Base-by-base conservation (phyloP, 2,797 vertebrate genomes). In the Catostomus latipinnis region DNA sequence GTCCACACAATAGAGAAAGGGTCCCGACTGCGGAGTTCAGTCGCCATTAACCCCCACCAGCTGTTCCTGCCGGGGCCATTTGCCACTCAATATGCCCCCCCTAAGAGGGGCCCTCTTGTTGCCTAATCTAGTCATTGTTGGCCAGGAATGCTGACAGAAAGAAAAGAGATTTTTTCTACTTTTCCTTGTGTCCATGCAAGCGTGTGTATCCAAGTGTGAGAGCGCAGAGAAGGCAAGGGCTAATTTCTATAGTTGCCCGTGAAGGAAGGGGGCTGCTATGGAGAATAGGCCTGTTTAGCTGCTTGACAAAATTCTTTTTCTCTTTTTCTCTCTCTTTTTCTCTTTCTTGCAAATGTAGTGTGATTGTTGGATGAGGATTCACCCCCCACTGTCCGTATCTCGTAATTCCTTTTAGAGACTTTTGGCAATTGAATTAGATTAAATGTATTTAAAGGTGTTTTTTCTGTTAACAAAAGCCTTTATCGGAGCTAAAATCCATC, bases 61-160 rank as follows among this genome's bases (percentile, higher is more conserved):
- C 97, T 98, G 98, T 97, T 99, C 96, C 96, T 97, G 95, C 97
- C 94, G 96, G 96, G 97, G 96, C 96, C 96, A 97, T 97, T 98
- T 96, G 97, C 96, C 67, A 93, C 95, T 99, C 97, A 99, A 99
- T 99, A 94, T 96, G 91, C 96, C 96, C 96, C 97, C 96, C 61
- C 96, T 93, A 96, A 95, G 96, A 97, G 97, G 91, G 97, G 97
- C 74, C 97, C 96, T 98, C 96, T 97, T 97, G 95, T 97, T 96
- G 97, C 96, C 97, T 99, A 99, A 99, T 99, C 98, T 99, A 99
- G 96, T 96, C 96, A 98, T 99, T 99, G 98, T 99, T 98, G 96
- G 94, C 88, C 91, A 97, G 98, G 97, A 98, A 99, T 99, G 97
- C 97, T 98, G 98, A 98, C 97, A 98, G 97, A 95, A 99, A 98